Conservation (phyloP, 2,888 invertebrate genomes). For the Drosophila hawaiiensis region DNA sequence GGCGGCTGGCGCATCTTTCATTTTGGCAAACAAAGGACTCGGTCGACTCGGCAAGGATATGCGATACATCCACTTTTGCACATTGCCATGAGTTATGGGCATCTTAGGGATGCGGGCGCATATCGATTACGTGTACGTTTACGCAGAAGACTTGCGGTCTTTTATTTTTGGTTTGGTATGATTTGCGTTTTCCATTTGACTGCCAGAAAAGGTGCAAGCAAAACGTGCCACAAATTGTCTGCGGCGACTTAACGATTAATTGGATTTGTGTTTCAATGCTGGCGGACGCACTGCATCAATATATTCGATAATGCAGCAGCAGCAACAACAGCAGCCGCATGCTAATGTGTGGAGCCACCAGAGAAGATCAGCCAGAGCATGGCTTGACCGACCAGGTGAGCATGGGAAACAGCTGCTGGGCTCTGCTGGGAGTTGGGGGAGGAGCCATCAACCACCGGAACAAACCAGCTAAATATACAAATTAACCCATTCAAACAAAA, state of each 20-base stretch:
- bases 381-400: slow-evolving; percentile 30
- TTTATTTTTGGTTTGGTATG: slow-evolving; percentile 30
- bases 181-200: slow-evolving; percentile 72
- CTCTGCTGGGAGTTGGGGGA: background rate
- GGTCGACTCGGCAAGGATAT: slow-evolving; percentile 52
- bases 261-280: slow-evolving; percentile 62
- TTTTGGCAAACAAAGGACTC: slow-evolving; percentile 62
- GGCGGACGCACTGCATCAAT: slow-evolving; percentile 49
- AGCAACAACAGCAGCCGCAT: slow-evolving; percentile 1
- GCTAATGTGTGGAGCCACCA: background rate
- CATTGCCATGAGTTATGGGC: slow-evolving; percentile 81
- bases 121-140: slow-evolving; percentile 68
- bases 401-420: slow-evolving; percentile 15
- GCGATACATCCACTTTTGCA: slow-evolving; percentile 83
- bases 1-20: slow-evolving; percentile 54
- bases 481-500: slow-evolving; percentile 79
- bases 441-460: slow-evolving; percentile 8
- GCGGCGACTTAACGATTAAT: slow-evolving; percentile 75
- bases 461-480: slow-evolving; percentile 71
- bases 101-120: slow-evolving; percentile 78
- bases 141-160: slow-evolving; percentile 32
- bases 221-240: slow-evolving; percentile 70
- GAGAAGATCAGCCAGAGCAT: background rate
- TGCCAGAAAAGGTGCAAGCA: slow-evolving; percentile 68
- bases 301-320: slow-evolving; percentile 57